A percentile compares a stretch with the other conserved stretches of the same genome.
phyloP scores from a whole-genome alignment of 1,140 invertebrate genomes.

The Episyrphus balteatus region DNA sequence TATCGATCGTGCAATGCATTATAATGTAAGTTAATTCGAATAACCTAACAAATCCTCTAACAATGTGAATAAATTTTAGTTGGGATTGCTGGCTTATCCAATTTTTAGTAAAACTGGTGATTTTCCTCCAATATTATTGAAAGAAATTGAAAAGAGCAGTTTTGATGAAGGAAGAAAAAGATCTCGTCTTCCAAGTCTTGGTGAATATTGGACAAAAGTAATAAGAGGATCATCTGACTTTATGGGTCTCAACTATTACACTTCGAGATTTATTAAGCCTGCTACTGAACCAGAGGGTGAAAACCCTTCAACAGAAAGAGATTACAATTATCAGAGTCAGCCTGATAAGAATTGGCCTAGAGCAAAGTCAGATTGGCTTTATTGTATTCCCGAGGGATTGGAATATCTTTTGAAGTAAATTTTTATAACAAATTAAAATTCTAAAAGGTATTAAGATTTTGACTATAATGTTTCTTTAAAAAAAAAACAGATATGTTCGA shows the following conservation, averaged over 20 bases:
- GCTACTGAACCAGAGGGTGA: slow-evolving; percentile 6
- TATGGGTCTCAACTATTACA: slow-evolving; percentile 49
- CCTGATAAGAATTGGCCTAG: slow-evolving; percentile 37
- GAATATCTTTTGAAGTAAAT: slow-evolving; percentile 44
- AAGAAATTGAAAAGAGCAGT: slow-evolving; percentile 43
- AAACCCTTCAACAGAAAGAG: slow-evolving; percentile 29
- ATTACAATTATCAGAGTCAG: slow-evolving; percentile 25
- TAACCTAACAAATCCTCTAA: not conserved
- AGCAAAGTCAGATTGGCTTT: slow-evolving; percentile 38
- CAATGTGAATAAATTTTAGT: slow-evolving; percentile 29
- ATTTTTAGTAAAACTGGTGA: slow-evolving; percentile 48
- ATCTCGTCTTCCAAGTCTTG: slow-evolving; percentile 44
- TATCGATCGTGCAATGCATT: slow-evolving; percentile 41
- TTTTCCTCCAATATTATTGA: slow-evolving; percentile 49
- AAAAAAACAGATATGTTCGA: slow-evolving; percentile 54
- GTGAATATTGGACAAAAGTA: slow-evolving; percentile 31
- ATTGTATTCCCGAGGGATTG: slow-evolving; percentile 24
- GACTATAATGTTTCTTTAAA: slow-evolving; percentile 20
- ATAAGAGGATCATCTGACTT: slow-evolving; percentile 45
- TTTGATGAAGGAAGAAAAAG: slow-evolving; percentile 38
- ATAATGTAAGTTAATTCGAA: slow-evolving; percentile 31
- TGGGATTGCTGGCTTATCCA: slow-evolving; percentile 54
- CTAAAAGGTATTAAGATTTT: not conserved
- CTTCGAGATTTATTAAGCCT: slow-evolving; percentile 33
- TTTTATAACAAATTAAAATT: too few relatives aligned